phyloP scores from a whole-genome alignment of 2,797 vertebrate species.

The Karalla daura region DNA sequence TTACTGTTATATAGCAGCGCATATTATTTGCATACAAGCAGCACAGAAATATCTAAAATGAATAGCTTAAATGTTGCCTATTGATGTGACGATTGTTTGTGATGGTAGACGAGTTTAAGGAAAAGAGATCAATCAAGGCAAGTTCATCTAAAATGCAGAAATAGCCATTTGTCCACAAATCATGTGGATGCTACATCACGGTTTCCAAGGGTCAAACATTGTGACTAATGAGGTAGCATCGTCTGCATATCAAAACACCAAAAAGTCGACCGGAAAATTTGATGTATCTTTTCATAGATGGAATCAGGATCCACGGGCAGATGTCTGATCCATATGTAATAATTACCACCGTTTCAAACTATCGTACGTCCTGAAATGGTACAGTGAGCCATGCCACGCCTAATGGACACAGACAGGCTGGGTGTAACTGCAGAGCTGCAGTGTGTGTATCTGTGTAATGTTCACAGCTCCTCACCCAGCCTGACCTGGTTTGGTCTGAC shows the following conservation, averaged over 20 bases:
- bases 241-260: neutral
- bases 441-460: slow-evolving; percentile 35
- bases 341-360: neutral
- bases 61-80: neutral
- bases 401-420: slow-evolving; percentile 15
- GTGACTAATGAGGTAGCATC: neutral
- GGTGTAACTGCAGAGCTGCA: slow-evolving; percentile 20
- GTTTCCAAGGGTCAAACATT: neutral
- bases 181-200: too few relatives aligned
- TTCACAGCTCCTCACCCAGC: slow-evolving; percentile 38
- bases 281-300: neutral
- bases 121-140: neutral
- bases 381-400: slow-evolving; percentile 1
- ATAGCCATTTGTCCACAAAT: neutral
- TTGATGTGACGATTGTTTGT: neutral
- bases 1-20: neutral
- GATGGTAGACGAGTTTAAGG: neutral
- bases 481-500: slow-evolving; percentile 59
- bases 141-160: neutral
- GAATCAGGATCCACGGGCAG: neutral
- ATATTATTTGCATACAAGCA: neutral
- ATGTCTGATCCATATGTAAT: too few relatives aligned
- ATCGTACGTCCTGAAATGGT: slow-evolving; percentile 1
- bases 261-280: neutral
- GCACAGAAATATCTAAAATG: too few relatives aligned